These are phyloP conservation scores for Spicauda simplicius DNA, from an alignment of 2,888 invertebrate species.

Conservation along the genomic window DNA sequence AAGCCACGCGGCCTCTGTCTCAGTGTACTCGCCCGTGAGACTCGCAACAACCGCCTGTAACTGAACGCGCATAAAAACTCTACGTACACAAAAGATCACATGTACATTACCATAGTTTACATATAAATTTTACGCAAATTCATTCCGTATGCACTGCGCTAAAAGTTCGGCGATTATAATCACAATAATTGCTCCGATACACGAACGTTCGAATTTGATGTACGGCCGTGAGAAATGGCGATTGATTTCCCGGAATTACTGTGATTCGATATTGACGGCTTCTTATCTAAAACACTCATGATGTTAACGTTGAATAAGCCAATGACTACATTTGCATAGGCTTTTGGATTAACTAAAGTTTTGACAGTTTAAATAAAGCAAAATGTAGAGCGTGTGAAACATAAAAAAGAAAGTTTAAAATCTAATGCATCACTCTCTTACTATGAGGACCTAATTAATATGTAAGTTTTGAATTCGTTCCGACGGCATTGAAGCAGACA, in stretches of 20 bases:
- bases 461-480: no score
- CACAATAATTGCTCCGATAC: slow-evolving; percentile 76
- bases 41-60: slow-evolving; percentile 64
- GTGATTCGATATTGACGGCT: slow-evolving; percentile 37
- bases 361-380: no score
- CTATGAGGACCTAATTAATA: no score
- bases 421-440: no score
- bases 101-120: slow-evolving; percentile 84
- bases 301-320: not conserved
- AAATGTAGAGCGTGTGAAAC: no score
- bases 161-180: slow-evolving; percentile 79
- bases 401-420: no score
- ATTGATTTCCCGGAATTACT: slow-evolving; percentile 78
- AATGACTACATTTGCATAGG: no score
- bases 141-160: slow-evolving; percentile 77
- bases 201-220: slow-evolving; percentile 77
- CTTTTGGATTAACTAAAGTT: not conserved
- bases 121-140: slow-evolving; percentile 84
- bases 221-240: slow-evolving; percentile 81
- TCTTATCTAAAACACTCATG: not conserved
- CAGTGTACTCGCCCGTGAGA: slow-evolving; percentile 82
- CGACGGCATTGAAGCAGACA: no score
- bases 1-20: slow-evolving; percentile 83
- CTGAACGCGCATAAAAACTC: slow-evolving; percentile 63
- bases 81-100: slow-evolving; percentile 70